phyloP scores from a whole-genome alignment of 2,113 vertebrate species.

The Larimichthys crocea region DNA sequence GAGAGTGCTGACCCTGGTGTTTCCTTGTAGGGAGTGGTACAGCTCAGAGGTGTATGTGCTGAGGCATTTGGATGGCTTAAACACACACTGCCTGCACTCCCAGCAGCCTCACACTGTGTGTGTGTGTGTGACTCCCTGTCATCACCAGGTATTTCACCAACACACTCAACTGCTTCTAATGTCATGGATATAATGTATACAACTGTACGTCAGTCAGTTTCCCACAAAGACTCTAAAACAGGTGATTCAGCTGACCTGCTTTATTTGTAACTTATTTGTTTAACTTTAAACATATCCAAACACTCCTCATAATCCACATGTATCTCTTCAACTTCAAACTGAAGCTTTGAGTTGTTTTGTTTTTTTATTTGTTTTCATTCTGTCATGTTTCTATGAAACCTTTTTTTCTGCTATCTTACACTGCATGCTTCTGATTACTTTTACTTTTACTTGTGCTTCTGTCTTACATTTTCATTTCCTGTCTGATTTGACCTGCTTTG shows the following conservation, averaged over 20 bases:
- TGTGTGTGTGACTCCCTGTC: conserved; percentile 33
- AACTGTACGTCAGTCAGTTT: neutral
- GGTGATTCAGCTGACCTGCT: neutral
- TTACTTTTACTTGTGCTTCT: neutral
- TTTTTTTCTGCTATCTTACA: neutral
- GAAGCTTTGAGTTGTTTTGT: neutral
- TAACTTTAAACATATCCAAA: neutral
- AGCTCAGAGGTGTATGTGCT: conserved; percentile 69
- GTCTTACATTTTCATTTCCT: neutral
- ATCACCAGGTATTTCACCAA: conserved; percentile 56
- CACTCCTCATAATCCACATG: neutral
- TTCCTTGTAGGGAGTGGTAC: conserved; percentile 77
- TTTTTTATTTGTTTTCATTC: neutral
- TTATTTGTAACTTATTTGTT: neutral
- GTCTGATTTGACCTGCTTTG: neutral
- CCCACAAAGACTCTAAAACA: too few relatives aligned
- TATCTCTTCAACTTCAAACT: neutral
- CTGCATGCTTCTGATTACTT: neutral
- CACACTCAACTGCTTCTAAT: conserved; percentile 26
- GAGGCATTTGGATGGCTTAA: conserved; percentile 67
- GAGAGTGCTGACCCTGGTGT: conserved; percentile 65
- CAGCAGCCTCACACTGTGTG: conserved; percentile 42
- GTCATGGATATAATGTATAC: neutral
- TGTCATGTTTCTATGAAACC: neutral
- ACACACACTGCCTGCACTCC: conserved; percentile 57